Conservation (phyloP, 1,140 invertebrate species). For the Fopius arisanus region DNA sequence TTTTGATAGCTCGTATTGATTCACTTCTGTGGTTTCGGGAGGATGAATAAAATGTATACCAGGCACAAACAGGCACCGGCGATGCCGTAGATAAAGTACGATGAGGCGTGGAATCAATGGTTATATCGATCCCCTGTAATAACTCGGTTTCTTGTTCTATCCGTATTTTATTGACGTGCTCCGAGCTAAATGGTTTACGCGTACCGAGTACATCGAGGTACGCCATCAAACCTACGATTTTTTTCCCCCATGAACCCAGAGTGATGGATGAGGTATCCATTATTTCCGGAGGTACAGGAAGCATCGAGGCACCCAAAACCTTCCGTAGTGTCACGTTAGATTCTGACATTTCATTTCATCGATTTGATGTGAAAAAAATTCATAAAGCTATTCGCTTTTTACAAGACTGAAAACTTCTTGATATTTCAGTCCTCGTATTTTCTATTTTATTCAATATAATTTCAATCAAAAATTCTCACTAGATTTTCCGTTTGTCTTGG, state of each 20-base stretch:
- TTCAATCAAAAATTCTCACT: too few species aligned
- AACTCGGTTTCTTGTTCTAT: slow-evolving; percentile 4
- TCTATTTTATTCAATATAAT: too few species aligned
- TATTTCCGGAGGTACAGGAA: too few species aligned
- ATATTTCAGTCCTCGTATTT: too few species aligned
- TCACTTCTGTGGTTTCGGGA: background rate
- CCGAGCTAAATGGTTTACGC: background rate
- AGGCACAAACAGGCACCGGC: slow-evolving; percentile 38
- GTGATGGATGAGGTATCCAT: too few species aligned
- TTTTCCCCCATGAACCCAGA: background rate
- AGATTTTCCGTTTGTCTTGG: too few species aligned
- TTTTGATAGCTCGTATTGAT: background rate
- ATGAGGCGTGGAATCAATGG: background rate
- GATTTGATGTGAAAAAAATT: too few species aligned
- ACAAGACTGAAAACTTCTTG: too few species aligned
- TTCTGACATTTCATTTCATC: too few species aligned
- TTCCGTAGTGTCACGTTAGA: too few species aligned
- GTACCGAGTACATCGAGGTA: slow-evolving; percentile 15
- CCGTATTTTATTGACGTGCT: background rate
- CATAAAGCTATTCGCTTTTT: too few species aligned
- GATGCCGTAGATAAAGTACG: background rate
- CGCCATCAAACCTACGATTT: background rate
- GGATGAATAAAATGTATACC: slow-evolving; percentile 10
- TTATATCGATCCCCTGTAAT: slow-evolving; percentile 5
- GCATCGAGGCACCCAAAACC: too few species aligned